Evolutionary conservation across 2,113 vertebrate species (phyloP), one percentile per base, ranked within the genome.

Genomic region (Sphaerodactylus townsendi): DNA sequence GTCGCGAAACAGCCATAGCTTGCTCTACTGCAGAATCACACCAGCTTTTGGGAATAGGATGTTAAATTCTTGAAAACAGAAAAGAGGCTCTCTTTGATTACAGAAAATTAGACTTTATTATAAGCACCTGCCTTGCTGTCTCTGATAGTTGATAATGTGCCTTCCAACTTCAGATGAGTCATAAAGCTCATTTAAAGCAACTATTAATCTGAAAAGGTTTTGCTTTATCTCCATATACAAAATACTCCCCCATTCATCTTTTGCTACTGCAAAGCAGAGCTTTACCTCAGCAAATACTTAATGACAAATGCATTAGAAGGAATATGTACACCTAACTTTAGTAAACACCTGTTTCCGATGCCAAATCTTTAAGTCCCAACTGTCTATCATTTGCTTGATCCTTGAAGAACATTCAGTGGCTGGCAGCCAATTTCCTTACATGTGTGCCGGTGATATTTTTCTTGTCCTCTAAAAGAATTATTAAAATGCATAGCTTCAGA

Each of bases 121-220:
- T 39, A 69, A 2, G 7, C 35, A 41, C 80, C 76, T 80, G 78
- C 68, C 81, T 77, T 28, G 48, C 72, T 14, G 62, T 1, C 11
- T 69, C 77, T 87, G 77, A 37, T 0, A 37, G 33, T 70, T 28
- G 44, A 30, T 17, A 71, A 33, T 0, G 2, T 64, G 56, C 30
- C 70, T 71, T 75, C 79, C 10, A 73, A 0, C 68, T 80, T 59
- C 0, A 44, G 88, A 78, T 74, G 86, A 82, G 80, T 85, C 5
- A 41, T 48, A 86, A 89, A 93, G 82, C 75, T 79, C 17, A 90
- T 90, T 91, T 84, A 64, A 64, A 87, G 21, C 78, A 50, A n/a
- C 30, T 23, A 30, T 83, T 86, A 84, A 41, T 66, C n/a, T n/a
- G 46, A 81, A 88, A 85, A 74, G 0, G 64, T 75, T 91, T 89